Evolutionary conservation across 2,797 vertebrate genomes (phyloP), one percentile per base, ranked within the genome.

Genomic region (Threskiornis aethiopicus): DNA sequence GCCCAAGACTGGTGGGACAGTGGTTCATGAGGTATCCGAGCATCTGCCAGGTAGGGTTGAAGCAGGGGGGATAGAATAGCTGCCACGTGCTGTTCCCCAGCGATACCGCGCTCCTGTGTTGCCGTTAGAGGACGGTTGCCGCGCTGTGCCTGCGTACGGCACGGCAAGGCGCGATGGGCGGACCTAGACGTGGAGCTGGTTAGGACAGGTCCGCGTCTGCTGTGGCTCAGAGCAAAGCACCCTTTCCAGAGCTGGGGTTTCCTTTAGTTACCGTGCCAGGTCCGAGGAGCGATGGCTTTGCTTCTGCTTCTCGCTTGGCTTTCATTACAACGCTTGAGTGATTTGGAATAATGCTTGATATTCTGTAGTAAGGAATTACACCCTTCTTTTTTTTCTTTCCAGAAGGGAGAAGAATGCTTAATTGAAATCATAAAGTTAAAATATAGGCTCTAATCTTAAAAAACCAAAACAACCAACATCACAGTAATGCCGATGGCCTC

Each of bases 151-250:
- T 1, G 5, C 16, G 62, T 16, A 2, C 7, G 3, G 5, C 54
- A 4, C 2, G 35, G 57, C 2, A 12, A 28, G 58, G 15, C 17
- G 16, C 15, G 2, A 0, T 3, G 62, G 4, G 69, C 28, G 25
- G 33, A 42, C 1, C 15, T 18, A 0, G 51, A 4, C 4, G 0
- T 44, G 76, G 71, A 5, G 83, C 79, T 55, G 78, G 2, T 2
- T 7, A 3, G 82, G 55, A 13, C 59, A 42, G 77, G 77, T 62
- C 78, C 5, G 16, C 59, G 9, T 16, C 49, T 75, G 77, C 92
- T 54, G 65, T 11, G 57, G 66, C 46, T 62, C 47, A 5, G 5
- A 85, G 70, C 26, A 7, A 24, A 49, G 51, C 61, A 65, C 59
- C 81, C 72, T 37, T 10, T 15, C 80, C 83, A 73, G 3, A 35